Evolutionary conservation across 2,113 vertebrate genomes (phyloP).

Genomic region (Eptesicus fuscus): DNA sequence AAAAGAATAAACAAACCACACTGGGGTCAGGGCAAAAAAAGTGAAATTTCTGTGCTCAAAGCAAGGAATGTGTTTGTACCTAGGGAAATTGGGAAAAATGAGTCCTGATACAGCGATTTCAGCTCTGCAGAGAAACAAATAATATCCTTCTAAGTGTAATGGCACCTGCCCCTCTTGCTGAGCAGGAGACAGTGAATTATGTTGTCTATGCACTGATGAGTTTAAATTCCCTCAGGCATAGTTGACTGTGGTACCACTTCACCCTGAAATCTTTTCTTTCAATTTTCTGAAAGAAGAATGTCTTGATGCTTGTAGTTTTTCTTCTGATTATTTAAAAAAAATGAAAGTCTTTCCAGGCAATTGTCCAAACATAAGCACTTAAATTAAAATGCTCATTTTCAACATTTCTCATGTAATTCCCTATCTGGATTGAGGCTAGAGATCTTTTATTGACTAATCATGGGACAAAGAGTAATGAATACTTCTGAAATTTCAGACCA

Average conservation of each 20-base stretch:
- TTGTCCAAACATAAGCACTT: constrained; percentile 39
- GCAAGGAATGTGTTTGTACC: not conserved
- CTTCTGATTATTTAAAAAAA: constrained; percentile 17
- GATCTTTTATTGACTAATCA: constrained; percentile 61
- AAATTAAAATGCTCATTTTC: constrained; percentile 45
- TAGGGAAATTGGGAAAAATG: not conserved
- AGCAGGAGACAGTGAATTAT: constrained; percentile 34
- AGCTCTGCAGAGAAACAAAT: constrained; percentile 31
- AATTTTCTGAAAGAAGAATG: constrained; percentile 39
- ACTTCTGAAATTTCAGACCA: constrained; percentile 78
- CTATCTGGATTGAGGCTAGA: constrained; percentile 57
- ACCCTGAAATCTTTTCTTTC: constrained; percentile 51
- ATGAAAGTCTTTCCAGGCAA: constrained; percentile 40
- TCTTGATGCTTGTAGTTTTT: constrained; percentile 4
- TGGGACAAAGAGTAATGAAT: constrained; percentile 49
- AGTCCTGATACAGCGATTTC: not conserved
- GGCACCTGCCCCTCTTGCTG: constrained; percentile 12
- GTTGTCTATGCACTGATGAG: constrained; percentile 40
- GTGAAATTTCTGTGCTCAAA: not conserved
- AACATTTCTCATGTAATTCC: constrained; percentile 51
- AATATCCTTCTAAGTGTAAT: constrained; percentile 39
- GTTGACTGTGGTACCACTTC: not conserved
- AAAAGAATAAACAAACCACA: not conserved
- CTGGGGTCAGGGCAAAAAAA: not conserved
- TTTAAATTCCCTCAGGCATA: constrained; percentile 64